A percentile compares a stretch with the other conserved stretches of the same genome.
Conservation (phyloP, 2,113 vertebrate genomes). For the Chascanopsetta lugubris region DNA sequence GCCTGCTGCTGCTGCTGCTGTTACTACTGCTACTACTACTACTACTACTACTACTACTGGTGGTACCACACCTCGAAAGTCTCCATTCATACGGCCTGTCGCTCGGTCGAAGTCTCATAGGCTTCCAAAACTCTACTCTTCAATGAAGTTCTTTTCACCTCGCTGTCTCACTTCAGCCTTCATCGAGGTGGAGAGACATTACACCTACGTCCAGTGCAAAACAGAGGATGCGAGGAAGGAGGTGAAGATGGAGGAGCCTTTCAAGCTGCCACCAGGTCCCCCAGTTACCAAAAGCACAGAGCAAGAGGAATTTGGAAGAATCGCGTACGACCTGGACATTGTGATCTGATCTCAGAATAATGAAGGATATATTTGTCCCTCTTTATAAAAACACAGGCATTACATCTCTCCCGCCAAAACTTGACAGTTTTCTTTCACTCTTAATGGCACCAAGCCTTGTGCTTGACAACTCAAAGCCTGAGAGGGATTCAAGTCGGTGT, state of each 20-base stretch:
- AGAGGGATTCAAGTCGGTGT: no score
- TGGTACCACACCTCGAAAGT: no score
- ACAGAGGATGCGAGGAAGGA: neutral
- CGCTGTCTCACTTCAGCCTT: conserved; percentile 63
- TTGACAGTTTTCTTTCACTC: no score
- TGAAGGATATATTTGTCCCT: neutral
- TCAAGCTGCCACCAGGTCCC: neutral
- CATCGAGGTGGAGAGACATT: conserved; percentile 65
- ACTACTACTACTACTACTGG: no score
- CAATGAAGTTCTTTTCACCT: conserved; percentile 55
- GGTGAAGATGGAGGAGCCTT: conserved; percentile 10
- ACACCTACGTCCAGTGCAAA: conserved; percentile 61
- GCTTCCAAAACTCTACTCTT: no score
- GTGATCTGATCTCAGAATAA: conserved; percentile 28
- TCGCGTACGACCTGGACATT: conserved; percentile 64
- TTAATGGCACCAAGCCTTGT: neutral
- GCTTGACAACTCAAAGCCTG: no score
- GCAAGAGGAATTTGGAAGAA: neutral
- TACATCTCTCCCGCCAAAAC: neutral
- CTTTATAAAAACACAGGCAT: neutral
- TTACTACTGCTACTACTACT: no score
- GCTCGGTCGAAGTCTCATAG: no score
- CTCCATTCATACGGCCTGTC: no score
- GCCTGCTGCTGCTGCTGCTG: no score
- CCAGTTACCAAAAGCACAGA: neutral